These are phyloP conservation scores for Metopolophium dirhodum DNA, from an alignment of 1,140 invertebrate genomes.

Conservation along the genomic window DNA sequence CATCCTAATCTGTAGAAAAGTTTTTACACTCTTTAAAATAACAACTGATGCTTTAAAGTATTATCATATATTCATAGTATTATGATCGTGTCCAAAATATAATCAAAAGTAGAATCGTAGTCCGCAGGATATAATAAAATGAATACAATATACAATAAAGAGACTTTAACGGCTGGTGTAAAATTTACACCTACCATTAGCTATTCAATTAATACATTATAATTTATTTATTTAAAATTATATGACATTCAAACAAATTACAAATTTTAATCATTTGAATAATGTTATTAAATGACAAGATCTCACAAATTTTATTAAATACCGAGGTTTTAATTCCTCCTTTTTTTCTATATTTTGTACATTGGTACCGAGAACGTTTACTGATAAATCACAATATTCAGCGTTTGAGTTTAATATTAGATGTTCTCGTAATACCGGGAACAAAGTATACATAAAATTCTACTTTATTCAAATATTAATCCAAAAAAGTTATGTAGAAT, in stretches of 20 bases:
- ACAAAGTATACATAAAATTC: background rate
- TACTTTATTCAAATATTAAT: background rate
- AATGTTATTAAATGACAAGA: background rate
- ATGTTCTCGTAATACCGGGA: background rate
- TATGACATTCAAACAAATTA: too few species aligned
- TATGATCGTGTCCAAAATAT: background rate
- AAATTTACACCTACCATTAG: background rate
- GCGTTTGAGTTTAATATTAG: background rate
- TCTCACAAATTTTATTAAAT: background rate
- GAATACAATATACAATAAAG: background rate
- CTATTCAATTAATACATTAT: background rate
- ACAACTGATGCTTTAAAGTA: background rate
- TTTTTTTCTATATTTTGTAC: background rate
- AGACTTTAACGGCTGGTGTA: background rate
- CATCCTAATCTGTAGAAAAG: background rate
- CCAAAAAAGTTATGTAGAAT: background rate
- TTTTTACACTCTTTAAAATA: background rate
- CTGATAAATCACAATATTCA: background rate
- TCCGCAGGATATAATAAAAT: background rate
- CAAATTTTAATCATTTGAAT: background rate
- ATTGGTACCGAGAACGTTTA: background rate
- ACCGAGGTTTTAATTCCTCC: background rate
- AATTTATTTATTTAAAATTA: too few species aligned
- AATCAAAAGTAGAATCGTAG: background rate
- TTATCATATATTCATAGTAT: background rate